Evolutionary conservation across 2,888 invertebrate species (phyloP), one percentile per base, ranked within the genome.

Genomic region (Hydrotaea diabolus): DNA sequence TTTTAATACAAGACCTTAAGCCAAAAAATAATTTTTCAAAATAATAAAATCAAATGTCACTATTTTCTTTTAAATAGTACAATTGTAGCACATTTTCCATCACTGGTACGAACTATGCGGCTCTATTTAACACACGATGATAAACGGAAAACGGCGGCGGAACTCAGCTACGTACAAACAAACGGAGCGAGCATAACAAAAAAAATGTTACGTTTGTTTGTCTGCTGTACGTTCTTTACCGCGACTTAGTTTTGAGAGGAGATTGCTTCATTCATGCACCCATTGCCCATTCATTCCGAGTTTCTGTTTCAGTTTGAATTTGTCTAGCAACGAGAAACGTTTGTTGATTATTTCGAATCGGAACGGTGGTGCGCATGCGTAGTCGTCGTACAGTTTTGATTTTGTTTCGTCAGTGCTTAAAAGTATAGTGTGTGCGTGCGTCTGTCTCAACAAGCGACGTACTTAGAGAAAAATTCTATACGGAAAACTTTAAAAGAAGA

Each of bases 301-400:
- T 31, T 31, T 31, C 31, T 31, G 62, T 74, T 85, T 75, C 74
- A 85, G 82, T 85, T 79, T 74, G 74, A 85, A 71, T 80, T 85
- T 80, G 79, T 80, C 55, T 77, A 79, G 62, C 76, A 64, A 69
- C 74, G 74, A 80, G 82, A 43, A 39, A 17, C 64, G 82, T 82
- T 77, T 74, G 43, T 46, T 13, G 26, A 64, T 46, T 59, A 2
- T 21, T 46, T 36, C 36, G 53, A 53, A 55, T 0, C 19, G 15
- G 23, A 49, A 53, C 31, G 43, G 66, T 82, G 69, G 39, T 82
- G 62, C 82, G 85, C 85, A 73, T 85, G 85, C 79, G 85, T n/a
- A n/a, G n/a, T n/a, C n/a, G n/a, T n/a, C n/a, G n/a, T 85, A 82
- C 85, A 85, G 85, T 85, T 74, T 73, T 69, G 49, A 46, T 62